Conservation (phyloP, 1,140 invertebrate species). For the Oscheius sp. region DNA sequence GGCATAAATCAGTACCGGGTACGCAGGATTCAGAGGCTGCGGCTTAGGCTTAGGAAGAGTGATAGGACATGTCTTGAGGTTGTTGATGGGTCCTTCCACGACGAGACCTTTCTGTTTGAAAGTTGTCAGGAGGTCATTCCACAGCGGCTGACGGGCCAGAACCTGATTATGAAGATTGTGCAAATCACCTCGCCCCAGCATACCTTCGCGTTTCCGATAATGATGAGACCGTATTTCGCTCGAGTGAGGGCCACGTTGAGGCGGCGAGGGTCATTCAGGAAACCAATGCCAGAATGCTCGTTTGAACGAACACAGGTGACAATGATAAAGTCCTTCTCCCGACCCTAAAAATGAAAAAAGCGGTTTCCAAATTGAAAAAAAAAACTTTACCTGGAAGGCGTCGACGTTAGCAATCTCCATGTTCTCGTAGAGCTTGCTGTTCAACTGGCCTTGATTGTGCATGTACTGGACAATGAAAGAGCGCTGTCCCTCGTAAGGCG, state of each 20-base stretch:
- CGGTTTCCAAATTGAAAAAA: background rate
- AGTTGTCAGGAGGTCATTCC: constrained; percentile 95
- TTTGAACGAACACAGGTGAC: constrained; percentile 84
- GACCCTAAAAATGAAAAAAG: constrained; percentile 65
- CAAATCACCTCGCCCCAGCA: background rate
- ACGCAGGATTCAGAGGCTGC: constrained; percentile 79
- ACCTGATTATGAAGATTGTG: constrained; percentile 65
- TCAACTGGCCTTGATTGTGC: constrained; percentile 92
- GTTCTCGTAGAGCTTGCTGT: constrained; percentile 94
- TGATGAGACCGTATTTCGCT: constrained; percentile 92
- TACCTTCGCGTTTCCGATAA: constrained; percentile 93
- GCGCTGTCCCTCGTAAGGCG: constrained; percentile 94
- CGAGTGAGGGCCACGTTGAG: constrained; percentile 96
- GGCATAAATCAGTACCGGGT: constrained; percentile 70
- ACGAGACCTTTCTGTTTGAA: constrained; percentile 97
- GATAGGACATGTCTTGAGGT: constrained; percentile 91
- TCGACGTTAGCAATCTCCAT: constrained; percentile 99
- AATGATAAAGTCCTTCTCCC: constrained; percentile 96
- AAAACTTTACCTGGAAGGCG: constrained; percentile 72
- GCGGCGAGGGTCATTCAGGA: constrained; percentile 92
- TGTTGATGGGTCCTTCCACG: constrained; percentile 94
- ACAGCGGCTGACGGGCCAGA: constrained; percentile 89
- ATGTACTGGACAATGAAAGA: constrained; percentile 96
- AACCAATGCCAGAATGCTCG: constrained; percentile 87
- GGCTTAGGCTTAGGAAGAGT: constrained; percentile 96